Evolutionary conservation across 30 jellyfish, hydroid and myxozoan species (phyloP).

Genomic region (Turritopsis dohrnii): DNA sequence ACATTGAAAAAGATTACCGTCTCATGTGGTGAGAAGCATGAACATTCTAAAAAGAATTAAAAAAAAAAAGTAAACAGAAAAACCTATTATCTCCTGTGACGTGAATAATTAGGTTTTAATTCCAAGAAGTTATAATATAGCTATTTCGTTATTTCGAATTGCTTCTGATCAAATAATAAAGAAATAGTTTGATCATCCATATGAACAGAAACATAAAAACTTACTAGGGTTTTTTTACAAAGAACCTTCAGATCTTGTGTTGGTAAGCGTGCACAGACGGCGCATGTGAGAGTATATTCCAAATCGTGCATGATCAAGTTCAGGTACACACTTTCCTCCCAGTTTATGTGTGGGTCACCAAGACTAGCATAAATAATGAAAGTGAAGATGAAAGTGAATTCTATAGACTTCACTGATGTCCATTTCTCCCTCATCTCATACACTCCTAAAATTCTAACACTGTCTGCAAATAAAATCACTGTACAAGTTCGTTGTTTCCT

Average conservation of each 20-base stretch:
- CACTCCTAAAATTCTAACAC: too few relatives aligned
- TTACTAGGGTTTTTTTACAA: constrained; percentile 58
- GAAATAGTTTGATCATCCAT: background rate
- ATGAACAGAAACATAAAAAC: background rate
- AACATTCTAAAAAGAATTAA: constrained; percentile 48
- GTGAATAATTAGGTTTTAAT: too few relatives aligned
- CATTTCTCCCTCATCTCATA: too few relatives aligned
- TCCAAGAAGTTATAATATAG: too few relatives aligned
- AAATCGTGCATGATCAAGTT: constrained; percentile 79
- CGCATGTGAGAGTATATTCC: constrained; percentile 73
- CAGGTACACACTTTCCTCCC: constrained; percentile 86
- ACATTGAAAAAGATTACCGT: constrained; percentile 24
- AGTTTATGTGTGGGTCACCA: constrained; percentile 90
- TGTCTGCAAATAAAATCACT: too few relatives aligned
- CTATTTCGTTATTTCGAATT: background rate
- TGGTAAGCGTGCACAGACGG: constrained; percentile 67
- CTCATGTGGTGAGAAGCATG: constrained; percentile 76
- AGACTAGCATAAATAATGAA: constrained; percentile 31
- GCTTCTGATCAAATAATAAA: background rate
- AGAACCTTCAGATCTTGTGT: constrained; percentile 54
- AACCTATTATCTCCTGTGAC: too few relatives aligned
- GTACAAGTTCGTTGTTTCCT: too few relatives aligned
- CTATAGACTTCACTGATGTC: background rate
- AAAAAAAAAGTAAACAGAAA: background rate
- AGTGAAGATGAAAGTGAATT: background rate